Base-by-base conservation (phyloP, 2,113 vertebrate genomes). In the Platycercus adscitus region DNA sequence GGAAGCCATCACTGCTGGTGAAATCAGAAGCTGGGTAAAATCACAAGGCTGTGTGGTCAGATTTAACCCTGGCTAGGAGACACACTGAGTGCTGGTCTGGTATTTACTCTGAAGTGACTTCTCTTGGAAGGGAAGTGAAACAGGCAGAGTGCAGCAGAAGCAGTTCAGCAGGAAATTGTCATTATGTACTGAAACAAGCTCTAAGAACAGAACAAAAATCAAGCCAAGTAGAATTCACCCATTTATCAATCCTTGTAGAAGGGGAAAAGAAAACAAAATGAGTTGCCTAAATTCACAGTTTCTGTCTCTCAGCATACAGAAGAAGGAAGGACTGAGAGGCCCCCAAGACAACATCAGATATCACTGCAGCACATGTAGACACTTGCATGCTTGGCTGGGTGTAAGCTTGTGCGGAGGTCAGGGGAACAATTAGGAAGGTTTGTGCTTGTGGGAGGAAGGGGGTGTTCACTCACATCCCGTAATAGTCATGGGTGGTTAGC, bases 71-170 rank as follows among this genome's bases (percentile, higher is more conserved):
- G 83, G 33, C 77, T 87, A 33, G 58, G 83, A 94, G 81, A 69
- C 77, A 71, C 61, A 63, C 23, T 23, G 46, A 75, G 44, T 35
- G 37, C 81, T 95, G 49, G 23, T 88, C 47, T 66, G 33, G 7
- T 82, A 83, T 78, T 86, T 92, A 64, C 71, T 88, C 86, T 70
- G 17, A 50, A 97, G 68, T 81, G 37, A 47, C 58, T 72, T 92
- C 58, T 95, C 52, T 63, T 90, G 52, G 69, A 92, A 94, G 86
- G 95, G 97, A 96, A 97, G 95, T 97, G 96, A 97, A 97, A 97
- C 77, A 91, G 86, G 68, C 92, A 76, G 92, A 96, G 60, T 78
- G 81, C 89, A 89, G 76, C 77, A 91, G 79, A 95, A 96, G 81
- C 85, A 93, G 70, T 91, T 93, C 64, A 77, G 89, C 91, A 95